A percentile compares a stretch with the other conserved stretches of the same genome.
Evolutionary conservation across 2,797 vertebrate species (phyloP).

Genomic region (Chlorospingus flavigularis): DNA sequence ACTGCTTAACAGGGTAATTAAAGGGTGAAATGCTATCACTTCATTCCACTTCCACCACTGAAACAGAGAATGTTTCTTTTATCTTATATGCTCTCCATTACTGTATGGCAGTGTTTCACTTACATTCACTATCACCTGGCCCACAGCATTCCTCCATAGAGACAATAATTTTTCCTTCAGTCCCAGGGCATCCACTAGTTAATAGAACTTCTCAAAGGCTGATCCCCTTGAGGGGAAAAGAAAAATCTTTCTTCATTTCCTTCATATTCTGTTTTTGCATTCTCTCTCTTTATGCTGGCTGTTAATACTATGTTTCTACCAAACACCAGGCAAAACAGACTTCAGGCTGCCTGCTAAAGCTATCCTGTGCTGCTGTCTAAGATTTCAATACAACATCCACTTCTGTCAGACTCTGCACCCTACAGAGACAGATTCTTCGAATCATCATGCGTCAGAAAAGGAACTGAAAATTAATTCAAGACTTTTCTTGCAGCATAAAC

Average conservation of each 20-base stretch:
- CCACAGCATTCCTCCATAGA: conserved; percentile 52
- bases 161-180: conserved; percentile 66
- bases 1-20: background rate
- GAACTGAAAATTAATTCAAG: background rate
- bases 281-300: background rate
- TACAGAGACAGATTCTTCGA: background rate
- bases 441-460: background rate
- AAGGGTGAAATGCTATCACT: background rate
- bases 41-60: background rate
- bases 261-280: background rate
- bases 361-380: background rate
- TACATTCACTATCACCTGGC: conserved; percentile 57
- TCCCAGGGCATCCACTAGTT: conserved; percentile 62
- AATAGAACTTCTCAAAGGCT: conserved; percentile 69
- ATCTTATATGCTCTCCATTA: background rate
- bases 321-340: background rate
- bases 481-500: background rate
- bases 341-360: background rate
- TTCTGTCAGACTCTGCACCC: background rate
- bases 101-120: background rate
- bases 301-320: background rate
- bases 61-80: background rate
- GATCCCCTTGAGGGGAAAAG: conserved; percentile 18
- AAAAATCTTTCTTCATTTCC: background rate
- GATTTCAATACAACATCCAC: background rate